Percentiles rank a stretch among this genome's conserved stretches.
phyloP scores from a whole-genome alignment of 2,113 vertebrate genomes.

The Siniperca chuatsi region DNA sequence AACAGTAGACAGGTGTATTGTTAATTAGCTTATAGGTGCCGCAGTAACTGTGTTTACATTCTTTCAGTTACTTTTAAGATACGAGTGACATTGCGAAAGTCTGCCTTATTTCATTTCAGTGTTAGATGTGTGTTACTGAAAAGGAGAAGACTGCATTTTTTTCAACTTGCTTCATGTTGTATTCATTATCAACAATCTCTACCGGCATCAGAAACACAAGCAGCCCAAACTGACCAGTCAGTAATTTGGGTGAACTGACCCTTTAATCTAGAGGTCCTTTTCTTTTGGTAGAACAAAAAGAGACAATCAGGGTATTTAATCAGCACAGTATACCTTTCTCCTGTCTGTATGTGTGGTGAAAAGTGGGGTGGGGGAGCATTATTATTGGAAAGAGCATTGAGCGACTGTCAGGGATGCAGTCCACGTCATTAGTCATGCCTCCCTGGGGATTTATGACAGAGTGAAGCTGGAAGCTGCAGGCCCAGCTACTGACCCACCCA shows the following conservation, averaged over 20 bases:
- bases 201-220: not conserved
- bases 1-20: not conserved
- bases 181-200: not conserved
- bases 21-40: not conserved
- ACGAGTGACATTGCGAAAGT: not conserved
- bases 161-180: not conserved
- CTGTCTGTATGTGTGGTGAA: constrained; percentile 42
- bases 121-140: not conserved
- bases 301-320: constrained; percentile 46
- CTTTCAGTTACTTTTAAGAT: not conserved
- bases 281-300: not conserved
- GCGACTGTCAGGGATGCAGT: constrained; percentile 78
- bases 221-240: not conserved
- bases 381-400: constrained; percentile 77
- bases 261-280: not conserved
- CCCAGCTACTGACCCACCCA: constrained; percentile 65
- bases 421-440: constrained; percentile 80
- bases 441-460: constrained; percentile 75
- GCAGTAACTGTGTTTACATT: not conserved
- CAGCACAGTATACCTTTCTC: constrained; percentile 46
- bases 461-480: constrained; percentile 64
- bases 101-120: not conserved
- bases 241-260: not conserved
- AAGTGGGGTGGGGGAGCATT: constrained; percentile 42
- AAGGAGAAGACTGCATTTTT: not conserved